These are phyloP conservation scores for Rhinichthys osculus DNA, from an alignment of 2,797 vertebrate genomes.

Conservation along the genomic window DNA sequence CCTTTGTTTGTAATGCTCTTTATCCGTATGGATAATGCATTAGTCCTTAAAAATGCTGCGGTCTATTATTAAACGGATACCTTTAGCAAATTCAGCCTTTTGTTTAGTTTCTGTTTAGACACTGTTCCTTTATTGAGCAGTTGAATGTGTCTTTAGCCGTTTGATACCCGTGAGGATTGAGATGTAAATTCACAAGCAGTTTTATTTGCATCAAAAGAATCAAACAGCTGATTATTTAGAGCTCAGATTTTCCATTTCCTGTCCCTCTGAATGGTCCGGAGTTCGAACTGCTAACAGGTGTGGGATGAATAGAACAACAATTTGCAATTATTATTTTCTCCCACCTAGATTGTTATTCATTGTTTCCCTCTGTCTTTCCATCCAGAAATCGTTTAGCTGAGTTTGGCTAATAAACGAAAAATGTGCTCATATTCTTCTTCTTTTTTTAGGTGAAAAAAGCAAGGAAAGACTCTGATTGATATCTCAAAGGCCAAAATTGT, in stretches of 20 bases:
- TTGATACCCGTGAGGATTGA: slow-evolving; percentile 55
- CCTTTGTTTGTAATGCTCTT: not conserved
- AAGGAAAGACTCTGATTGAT: not conserved
- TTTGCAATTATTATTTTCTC: slow-evolving; percentile 63
- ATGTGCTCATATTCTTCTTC: not conserved
- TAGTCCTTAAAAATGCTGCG: slow-evolving; percentile 5
- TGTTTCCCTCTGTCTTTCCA: slow-evolving; percentile 40
- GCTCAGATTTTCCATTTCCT: slow-evolving; percentile 32
- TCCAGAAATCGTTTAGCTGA: slow-evolving; percentile 22
- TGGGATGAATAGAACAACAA: slow-evolving; percentile 56
- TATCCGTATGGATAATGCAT: not conserved
- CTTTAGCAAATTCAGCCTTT: slow-evolving; percentile 12
- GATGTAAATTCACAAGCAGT: slow-evolving; percentile 59
- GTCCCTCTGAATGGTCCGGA: slow-evolving; percentile 24
- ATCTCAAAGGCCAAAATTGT: not conserved
- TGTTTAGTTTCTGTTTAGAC: slow-evolving; percentile 12
- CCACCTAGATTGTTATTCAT: slow-evolving; percentile 24
- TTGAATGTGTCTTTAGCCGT: slow-evolving; percentile 48
- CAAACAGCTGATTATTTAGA: slow-evolving; percentile 51
- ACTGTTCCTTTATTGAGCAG: slow-evolving; percentile 29
- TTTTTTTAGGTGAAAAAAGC: slow-evolving; percentile 6
- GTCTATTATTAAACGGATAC: slow-evolving; percentile 16
- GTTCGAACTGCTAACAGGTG: slow-evolving; percentile 44
- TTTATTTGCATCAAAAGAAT: slow-evolving; percentile 63
- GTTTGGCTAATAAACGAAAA: not conserved